Conservation (phyloP, 1,140 invertebrate genomes). For the Lycorma delicatula region DNA sequence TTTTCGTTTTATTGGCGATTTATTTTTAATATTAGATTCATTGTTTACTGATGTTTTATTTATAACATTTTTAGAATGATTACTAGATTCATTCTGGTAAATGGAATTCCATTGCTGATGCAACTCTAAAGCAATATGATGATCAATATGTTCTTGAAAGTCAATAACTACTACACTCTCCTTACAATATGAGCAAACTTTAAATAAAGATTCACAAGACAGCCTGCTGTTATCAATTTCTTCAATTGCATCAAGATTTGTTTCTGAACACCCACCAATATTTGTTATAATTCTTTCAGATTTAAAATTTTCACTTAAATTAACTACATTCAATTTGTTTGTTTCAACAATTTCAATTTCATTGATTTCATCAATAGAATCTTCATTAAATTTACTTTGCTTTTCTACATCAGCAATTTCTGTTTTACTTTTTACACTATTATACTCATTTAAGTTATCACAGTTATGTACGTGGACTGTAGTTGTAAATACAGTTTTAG, state of each 20-base stretch:
- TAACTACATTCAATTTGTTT: not conserved
- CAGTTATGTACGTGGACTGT: too few relatives aligned
- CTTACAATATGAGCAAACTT: constrained; percentile 18
- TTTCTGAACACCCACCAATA: not conserved
- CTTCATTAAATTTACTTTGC: not conserved
- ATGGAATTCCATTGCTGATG: too few relatives aligned
- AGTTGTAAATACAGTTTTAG: too few relatives aligned
- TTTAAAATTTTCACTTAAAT: not conserved
- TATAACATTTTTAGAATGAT: too few relatives aligned
- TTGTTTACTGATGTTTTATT: too few relatives aligned
- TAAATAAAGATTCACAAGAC: too few relatives aligned
- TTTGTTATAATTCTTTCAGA: constrained; percentile 5
- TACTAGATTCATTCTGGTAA: too few relatives aligned
- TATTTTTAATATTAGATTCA: too few relatives aligned
- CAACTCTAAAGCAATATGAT: constrained; percentile 25
- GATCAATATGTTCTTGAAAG: constrained; percentile 26
- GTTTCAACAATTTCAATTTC: not conserved
- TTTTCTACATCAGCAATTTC: too few relatives aligned
- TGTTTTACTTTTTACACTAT: too few relatives aligned
- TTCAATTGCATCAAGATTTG: not conserved
- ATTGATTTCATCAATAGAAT: not conserved
- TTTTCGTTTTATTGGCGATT: too few relatives aligned
- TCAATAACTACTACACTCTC: constrained; percentile 15
- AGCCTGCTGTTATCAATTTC: constrained; percentile 1
- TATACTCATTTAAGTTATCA: too few relatives aligned